Percentiles rank a stretch among this genome's conserved stretches.
phyloP scores from a whole-genome alignment of 2,888 invertebrate species.

The Tortricodes alternella region DNA sequence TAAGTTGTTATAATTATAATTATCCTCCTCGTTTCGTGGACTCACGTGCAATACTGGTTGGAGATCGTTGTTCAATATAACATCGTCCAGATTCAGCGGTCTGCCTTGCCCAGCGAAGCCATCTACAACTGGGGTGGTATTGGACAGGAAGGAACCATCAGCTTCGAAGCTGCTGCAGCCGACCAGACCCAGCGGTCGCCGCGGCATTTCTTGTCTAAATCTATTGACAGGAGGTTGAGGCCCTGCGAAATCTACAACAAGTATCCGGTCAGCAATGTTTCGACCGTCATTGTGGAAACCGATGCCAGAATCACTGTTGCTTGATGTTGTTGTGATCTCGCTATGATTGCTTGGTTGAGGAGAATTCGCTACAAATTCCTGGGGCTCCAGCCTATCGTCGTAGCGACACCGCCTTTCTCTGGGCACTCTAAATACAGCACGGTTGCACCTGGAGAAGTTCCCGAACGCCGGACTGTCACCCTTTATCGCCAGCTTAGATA shows the following conservation, averaged over 20 bases:
- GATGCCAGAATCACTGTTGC: constrained; percentile 97
- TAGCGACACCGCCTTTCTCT: constrained; percentile 62
- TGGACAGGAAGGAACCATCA: constrained; percentile 73
- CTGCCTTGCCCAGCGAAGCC: constrained; percentile 77
- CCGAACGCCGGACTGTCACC: constrained; percentile 72
- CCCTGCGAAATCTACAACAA: constrained; percentile 88
- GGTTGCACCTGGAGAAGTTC: constrained; percentile 63
- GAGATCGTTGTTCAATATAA: constrained; percentile 65
- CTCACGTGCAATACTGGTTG: constrained; percentile 58
- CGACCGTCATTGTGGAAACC: constrained; percentile 95
- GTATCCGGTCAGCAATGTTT: constrained; percentile 90
- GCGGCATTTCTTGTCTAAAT: constrained; percentile 62
- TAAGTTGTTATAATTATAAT: constrained; percentile 73
- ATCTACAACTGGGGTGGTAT: constrained; percentile 77
- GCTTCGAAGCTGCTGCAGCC: constrained; percentile 73
- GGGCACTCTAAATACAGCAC: constrained; percentile 62
- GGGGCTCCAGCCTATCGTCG: constrained; percentile 68
- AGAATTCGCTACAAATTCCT: constrained; percentile 86
- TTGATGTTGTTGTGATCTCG: constrained; percentile 91
- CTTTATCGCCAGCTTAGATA: constrained; percentile 72
- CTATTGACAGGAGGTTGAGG: constrained; percentile 60
- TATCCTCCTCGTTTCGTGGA: constrained; percentile 69
- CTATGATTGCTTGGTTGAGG: constrained; percentile 93
- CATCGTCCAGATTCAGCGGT: constrained; percentile 71
- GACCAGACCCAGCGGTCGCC: constrained; percentile 67